Percentiles rank a stretch among this genome's conserved stretches.
Evolutionary conservation across 2,797 vertebrate species (phyloP).

Genomic region (Rhyacichthys aspro): DNA sequence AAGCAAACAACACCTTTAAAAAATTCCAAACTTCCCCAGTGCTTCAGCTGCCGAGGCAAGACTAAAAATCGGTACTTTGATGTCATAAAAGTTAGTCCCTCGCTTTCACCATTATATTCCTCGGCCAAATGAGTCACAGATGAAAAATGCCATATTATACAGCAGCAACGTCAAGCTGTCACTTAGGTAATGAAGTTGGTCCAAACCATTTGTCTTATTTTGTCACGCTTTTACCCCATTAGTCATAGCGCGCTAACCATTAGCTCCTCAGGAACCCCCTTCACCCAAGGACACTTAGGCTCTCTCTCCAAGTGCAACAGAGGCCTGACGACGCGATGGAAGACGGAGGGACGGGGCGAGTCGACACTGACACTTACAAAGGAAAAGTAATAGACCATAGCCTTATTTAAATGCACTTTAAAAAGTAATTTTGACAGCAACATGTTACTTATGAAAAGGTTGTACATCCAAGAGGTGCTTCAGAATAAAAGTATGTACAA

Average conservation of each 20-base stretch:
- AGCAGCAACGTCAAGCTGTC: slow-evolving; percentile 80
- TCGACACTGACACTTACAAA: slow-evolving; percentile 45
- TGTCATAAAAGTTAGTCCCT: slow-evolving; percentile 26
- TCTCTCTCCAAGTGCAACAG: slow-evolving; percentile 64
- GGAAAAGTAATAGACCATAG: slow-evolving; percentile 35
- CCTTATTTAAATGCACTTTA: slow-evolving; percentile 21
- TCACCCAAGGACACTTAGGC: slow-evolving; percentile 82
- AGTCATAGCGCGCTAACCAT: slow-evolving; percentile 80
- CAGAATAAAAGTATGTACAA: neutral
- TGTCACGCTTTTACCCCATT: slow-evolving; percentile 83
- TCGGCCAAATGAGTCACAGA: slow-evolving; percentile 78
- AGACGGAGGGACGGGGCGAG: slow-evolving; percentile 19
- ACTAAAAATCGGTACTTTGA: slow-evolving; percentile 64
- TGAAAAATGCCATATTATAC: slow-evolving; percentile 83
- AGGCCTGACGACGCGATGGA: slow-evolving; percentile 42
- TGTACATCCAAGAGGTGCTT: neutral
- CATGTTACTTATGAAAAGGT: slow-evolving; percentile 17
- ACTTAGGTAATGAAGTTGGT: slow-evolving; percentile 85
- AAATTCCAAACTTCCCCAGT: slow-evolving; percentile 58
- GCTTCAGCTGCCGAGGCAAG: slow-evolving; percentile 59
- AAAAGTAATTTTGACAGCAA: slow-evolving; percentile 10
- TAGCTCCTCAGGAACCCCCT: slow-evolving; percentile 79
- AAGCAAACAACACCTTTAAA: slow-evolving; percentile 55
- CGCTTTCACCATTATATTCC: slow-evolving; percentile 37
- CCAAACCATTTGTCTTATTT: slow-evolving; percentile 86